These are phyloP conservation scores for Octopus sinensis DNA, from an alignment of 1,140 invertebrate genomes.

Conservation along the genomic window DNA sequence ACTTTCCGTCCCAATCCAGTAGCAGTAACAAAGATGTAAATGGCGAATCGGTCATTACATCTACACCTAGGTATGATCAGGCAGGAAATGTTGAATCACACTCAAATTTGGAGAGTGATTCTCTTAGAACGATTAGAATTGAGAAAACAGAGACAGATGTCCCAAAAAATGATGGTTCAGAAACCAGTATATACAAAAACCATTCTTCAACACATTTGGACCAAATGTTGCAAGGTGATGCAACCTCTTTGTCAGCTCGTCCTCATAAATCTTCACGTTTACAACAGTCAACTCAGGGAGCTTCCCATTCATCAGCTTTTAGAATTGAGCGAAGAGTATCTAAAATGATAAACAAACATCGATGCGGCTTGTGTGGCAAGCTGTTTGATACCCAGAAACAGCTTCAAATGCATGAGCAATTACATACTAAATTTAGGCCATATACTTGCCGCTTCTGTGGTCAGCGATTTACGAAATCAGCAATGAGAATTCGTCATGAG, in stretches of 20 bases:
- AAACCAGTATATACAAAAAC: not conserved
- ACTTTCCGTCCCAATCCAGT: constrained; percentile 13
- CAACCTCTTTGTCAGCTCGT: not conserved
- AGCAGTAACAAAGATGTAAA: not conserved
- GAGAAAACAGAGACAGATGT: not conserved
- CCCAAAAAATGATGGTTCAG: not conserved
- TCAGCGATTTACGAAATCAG: constrained; percentile 40
- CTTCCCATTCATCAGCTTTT: constrained; percentile 12
- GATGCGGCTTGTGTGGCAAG: constrained; percentile 44
- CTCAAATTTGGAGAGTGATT: not conserved
- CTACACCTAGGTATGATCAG: constrained; percentile 2
- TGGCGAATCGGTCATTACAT: not conserved
- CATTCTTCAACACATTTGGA: not conserved
- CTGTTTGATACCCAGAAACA: constrained; percentile 34
- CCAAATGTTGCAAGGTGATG: not conserved
- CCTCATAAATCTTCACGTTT: constrained; percentile 15
- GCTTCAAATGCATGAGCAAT: constrained; percentile 39
- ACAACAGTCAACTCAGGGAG: constrained; percentile 14
- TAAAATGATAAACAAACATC: constrained; percentile 25
- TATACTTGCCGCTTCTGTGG: constrained; percentile 45
- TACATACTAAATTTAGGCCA: constrained; percentile 44
- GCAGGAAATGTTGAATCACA: constrained; percentile 3
- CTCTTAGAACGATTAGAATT: not conserved
- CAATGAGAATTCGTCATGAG: constrained; percentile 41
- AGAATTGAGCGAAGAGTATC: constrained; percentile 17